Evolutionary conservation across 2,113 vertebrate species (phyloP), one percentile per base, ranked within the genome.

Genomic region (Hylia prasina): DNA sequence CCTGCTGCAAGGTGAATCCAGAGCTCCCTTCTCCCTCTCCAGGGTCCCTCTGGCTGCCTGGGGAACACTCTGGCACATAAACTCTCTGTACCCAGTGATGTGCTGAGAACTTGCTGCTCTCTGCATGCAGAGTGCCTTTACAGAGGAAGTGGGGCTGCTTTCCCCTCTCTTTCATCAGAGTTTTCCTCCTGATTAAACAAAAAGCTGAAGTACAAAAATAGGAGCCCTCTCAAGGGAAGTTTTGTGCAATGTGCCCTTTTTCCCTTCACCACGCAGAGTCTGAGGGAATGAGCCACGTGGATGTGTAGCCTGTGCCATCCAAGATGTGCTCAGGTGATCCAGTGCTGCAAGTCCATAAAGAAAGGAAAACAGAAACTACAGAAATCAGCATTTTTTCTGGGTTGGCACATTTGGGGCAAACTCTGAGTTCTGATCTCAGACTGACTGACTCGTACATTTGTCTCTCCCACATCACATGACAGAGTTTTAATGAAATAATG

Each of bases 401-500:
- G 33, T 68, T 82, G 51, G 31, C 44, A 45, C 4, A 0, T 85
- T 80, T 53, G 24, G 40, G 35, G 57, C 56, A 87, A 81, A 79
- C 64, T 66, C 63, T 39, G 48, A 56, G 37, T 47, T 88, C 75
- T 90, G 47, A 81, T 73, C 56, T 81, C 82, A 39, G 56, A 10
- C 30, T 31, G 51, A 44, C 11, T 57, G 86, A 70, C 42, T 92
- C 21, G 3, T 54, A 25, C 35, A 4, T 82, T 88, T 83, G 47
- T 81, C 75, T 85, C 53, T 85, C 11, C 71, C 76, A 31, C 71
- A 71, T 75, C 89, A 83, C 70, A 63, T 83, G 85, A 37, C 71
- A 80, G 86, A 61, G 23, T 88, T 90, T 86, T 77, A 88, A 84
- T 93, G 72, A 78, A 95, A 92, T 78, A 78, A 84, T 60, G 64